Base-by-base conservation (phyloP, 1,140 invertebrate genomes). In the Anastatus disparis region DNA sequence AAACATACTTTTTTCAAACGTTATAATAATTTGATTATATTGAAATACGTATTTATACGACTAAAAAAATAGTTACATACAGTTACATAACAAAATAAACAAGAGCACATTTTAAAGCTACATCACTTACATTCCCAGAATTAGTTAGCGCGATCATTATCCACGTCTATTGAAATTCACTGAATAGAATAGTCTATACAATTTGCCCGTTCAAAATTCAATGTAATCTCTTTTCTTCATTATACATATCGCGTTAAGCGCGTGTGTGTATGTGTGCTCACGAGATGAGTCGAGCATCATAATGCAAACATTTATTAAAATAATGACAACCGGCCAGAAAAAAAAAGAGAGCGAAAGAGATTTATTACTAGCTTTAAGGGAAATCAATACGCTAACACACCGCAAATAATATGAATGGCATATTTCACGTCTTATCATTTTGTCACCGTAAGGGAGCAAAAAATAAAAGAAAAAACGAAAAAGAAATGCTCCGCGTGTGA, bases 341-440 rank as follows among this genome's bases (percentile, higher is more conserved):
- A n/a, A n/a, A n/a, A n/a, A 17, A 55, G 27, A 42, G 29, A 53
- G 15, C 35, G 48, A 44, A 69, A 44, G 15, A 70, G 68, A 70
- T 58, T 70, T 38, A 70, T 70, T 46, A 50, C 27, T n/a, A 13
- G 68, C 40, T 17, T 53, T 56, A 70, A 64, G 56, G n/a, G 48
- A 53, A 63, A 70, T 62, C 58, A 70, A 70, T 70, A 61, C 40
- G 7, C 24, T n/a, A n/a, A 24, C 42, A n/a, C n/a, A n/a, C 31
- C 31, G 7, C 40, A 48, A n/a, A n/a, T n/a, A n/a, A 31, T 62
- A 22, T 13, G 24, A 3, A 31, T 1, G 42, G 55, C 9, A 48
- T 61, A 52, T 69, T 61, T 61, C 66, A 61, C 26, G 13, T 38
- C 67, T 71, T 59, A 74, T 74, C 73, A 71, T 31, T 65, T 74